Conservation (phyloP, 2,888 invertebrate genomes). For the Volucella inanis region DNA sequence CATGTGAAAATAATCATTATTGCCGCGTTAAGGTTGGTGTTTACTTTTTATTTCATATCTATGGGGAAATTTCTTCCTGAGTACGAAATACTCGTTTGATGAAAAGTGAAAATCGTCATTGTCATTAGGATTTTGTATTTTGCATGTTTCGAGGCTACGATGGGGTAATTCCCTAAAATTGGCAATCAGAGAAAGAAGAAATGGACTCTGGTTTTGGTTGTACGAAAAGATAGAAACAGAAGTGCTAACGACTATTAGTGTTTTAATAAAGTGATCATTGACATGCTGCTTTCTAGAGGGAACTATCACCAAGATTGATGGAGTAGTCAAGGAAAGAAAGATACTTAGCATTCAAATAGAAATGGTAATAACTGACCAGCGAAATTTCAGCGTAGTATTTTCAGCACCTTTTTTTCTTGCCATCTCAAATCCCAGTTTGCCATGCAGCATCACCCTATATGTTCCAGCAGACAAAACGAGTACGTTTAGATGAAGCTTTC, state of each 20-base stretch:
- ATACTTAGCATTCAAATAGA: no score
- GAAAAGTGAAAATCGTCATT: slow-evolving; percentile 66
- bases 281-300: no score
- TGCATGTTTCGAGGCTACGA: not conserved
- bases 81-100: slow-evolving; percentile 37
- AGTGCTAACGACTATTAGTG: not conserved
- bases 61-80: slow-evolving; percentile 66
- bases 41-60: not conserved
- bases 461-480: no score
- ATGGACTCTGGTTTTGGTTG: not conserved
- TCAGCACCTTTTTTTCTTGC: no score
- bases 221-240: not conserved
- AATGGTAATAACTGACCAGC: no score
- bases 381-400: no score
- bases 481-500: no score
- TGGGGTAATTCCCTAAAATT: slow-evolving; percentile 14
- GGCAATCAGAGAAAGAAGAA: slow-evolving; percentile 8
- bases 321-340: no score
- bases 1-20: slow-evolving; percentile 33
- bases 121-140: slow-evolving; percentile 41
- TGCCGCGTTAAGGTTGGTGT: slow-evolving; percentile 11
- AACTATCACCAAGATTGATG: no score
- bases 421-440: no score
- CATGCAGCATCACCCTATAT: no score
- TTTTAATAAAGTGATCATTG: not conserved